phyloP scores from a whole-genome alignment of 2,797 vertebrate genomes.

The Falco berigora region DNA sequence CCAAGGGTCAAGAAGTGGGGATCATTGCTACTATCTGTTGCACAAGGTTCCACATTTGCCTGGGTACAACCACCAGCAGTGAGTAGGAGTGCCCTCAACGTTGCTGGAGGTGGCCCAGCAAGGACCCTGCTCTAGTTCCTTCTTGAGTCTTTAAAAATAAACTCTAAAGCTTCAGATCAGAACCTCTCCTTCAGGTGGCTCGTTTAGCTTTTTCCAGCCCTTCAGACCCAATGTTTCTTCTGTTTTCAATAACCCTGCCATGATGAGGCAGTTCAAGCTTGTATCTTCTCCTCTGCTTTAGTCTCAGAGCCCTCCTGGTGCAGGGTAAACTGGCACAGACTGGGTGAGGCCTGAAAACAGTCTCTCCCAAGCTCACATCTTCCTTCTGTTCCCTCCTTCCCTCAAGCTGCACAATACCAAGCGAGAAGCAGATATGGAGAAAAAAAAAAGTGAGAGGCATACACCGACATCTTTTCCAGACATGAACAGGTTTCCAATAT shows the following conservation, averaged over 20 bases:
- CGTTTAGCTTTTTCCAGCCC: not conserved
- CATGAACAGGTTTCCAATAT: not conserved
- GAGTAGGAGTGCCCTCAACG: not conserved
- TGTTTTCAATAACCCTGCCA: not conserved
- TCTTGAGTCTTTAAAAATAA: not conserved
- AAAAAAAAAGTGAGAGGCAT: not conserved
- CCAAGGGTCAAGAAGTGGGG: not conserved
- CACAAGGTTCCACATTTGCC: not conserved
- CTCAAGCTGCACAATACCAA: not conserved
- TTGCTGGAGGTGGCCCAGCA: not conserved
- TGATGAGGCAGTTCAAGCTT: not conserved
- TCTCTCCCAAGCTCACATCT: not conserved
- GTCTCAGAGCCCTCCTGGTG: not conserved
- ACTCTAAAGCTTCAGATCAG: not conserved
- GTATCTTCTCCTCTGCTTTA: not conserved
- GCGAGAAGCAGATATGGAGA: not conserved
- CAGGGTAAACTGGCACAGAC: not conserved
- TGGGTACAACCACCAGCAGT: not conserved
- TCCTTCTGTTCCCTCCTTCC: not conserved
- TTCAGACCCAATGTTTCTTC: not conserved
- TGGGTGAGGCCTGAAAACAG: not conserved
- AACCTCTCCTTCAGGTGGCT: not conserved
- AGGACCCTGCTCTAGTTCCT: not conserved
- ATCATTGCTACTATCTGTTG: not conserved
- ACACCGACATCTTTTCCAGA: not conserved